Base-by-base conservation (phyloP, 2,888 invertebrate species). In the Oscheius sp. region DNA sequence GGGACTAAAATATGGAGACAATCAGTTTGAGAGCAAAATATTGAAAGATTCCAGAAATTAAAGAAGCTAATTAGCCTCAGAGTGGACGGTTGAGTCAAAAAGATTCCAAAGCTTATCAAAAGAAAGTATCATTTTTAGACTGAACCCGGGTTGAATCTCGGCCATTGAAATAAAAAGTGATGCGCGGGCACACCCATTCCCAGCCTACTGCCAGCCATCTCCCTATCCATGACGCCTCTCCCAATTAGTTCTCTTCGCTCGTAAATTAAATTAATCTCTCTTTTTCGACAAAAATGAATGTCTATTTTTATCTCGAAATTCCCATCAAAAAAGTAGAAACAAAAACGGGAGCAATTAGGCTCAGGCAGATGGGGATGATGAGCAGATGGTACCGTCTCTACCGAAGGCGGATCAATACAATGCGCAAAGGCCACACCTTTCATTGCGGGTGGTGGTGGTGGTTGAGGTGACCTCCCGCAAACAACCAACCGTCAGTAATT, bases 191-290 rank as follows among this genome's bases (percentile, higher is more conserved):
- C n/a, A n/a, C n/a, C n/a, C n/a, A n/a, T n/a, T n/a, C n/a, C n/a
- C n/a, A n/a, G n/a, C n/a, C 42, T 25, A n/a, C 29, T 8, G 55
- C 45, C 45, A 45, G 42, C 27, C 58, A 42, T 42, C 39, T 45
- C 45, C 45, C 61, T 61, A 61, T 61, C 61, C 61, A 61, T 61
- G 61, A 61, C 61, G 45, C 42, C 52, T n/a, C 45, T 45, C 27
- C 12, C 45, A 61, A 61, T 61, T 45, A 61, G 42, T 27, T 25
- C 42, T 15, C n/a, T 45, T 27, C 42, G 42, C 42, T 42, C 42
- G 42, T 42, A 42, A 12, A 42, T 15, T 12, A 3, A 12, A 42
- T 20, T 8, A 20, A 48, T 25, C 23, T 20, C 23, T 17, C n/a
- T n/a, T n/a, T n/a, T n/a, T n/a, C n/a, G n/a, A n/a, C n/a, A n/a